phyloP scores from a whole-genome alignment of 1,140 invertebrate genomes.

The Bicyclus anynana region DNA sequence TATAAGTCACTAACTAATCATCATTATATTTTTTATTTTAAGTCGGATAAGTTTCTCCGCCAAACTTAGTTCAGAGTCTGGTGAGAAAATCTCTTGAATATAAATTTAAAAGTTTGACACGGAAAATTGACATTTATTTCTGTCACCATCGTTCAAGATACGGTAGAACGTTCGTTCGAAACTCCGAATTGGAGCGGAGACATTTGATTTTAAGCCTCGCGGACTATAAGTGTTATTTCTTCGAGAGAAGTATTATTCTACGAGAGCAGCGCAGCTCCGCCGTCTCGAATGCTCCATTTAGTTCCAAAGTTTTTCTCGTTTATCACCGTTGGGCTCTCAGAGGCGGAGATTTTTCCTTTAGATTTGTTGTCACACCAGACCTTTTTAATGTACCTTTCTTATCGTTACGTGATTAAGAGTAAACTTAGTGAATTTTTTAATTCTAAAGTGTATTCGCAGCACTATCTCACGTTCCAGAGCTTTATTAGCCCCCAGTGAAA shows the following conservation, averaged over 20 bases:
- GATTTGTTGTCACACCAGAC: conserved; percentile 78
- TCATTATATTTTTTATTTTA: neutral
- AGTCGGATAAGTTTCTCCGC: neutral
- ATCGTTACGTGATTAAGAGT: conserved; percentile 69
- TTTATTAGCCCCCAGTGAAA: neutral
- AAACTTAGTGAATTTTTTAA: conserved; percentile 43
- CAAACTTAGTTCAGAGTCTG: neutral
- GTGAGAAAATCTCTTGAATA: conserved; percentile 8
- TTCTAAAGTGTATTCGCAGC: neutral
- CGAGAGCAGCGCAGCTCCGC: conserved; percentile 66
- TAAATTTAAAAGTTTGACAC: conserved; percentile 21
- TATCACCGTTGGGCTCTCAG: conserved; percentile 76
- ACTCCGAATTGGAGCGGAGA: conserved; percentile 61
- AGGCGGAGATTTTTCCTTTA: conserved; percentile 77
- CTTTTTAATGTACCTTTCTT: conserved; percentile 78
- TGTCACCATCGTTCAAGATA: conserved; percentile 59
- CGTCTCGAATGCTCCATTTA: conserved; percentile 77
- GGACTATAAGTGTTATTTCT: conserved; percentile 77
- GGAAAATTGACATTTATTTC: conserved; percentile 55
- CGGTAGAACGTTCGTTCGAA: conserved; percentile 44
- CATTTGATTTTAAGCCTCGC: conserved; percentile 77
- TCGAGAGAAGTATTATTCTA: conserved; percentile 74
- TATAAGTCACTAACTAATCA: too few species aligned
- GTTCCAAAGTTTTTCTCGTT: conserved; percentile 77
- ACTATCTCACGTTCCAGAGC: neutral